Evolutionary conservation across 1,140 invertebrate genomes (phyloP).

Genomic region (Drosophila yakuba): DNA sequence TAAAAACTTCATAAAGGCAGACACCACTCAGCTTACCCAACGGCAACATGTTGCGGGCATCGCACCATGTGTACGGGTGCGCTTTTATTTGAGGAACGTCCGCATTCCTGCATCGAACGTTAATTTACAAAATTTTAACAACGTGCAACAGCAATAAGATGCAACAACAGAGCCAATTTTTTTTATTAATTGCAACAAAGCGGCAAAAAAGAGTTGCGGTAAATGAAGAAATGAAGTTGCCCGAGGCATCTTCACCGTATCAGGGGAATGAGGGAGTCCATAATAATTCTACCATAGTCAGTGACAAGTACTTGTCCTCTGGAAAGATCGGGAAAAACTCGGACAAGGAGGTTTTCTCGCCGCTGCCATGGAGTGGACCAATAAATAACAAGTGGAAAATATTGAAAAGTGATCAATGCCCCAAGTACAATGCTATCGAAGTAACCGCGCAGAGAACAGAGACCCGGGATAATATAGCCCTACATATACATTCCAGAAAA

Average conservation of each 20-base stretch:
- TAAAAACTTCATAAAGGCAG: slow-evolving; percentile 65
- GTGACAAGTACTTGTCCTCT: slow-evolving; percentile 73
- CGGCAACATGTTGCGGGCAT: slow-evolving; percentile 50
- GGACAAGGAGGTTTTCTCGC: slow-evolving; percentile 1
- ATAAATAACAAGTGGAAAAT: slow-evolving; percentile 75
- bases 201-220: slow-evolving; percentile 67
- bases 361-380: slow-evolving; percentile 39
- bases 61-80: slow-evolving; percentile 7
- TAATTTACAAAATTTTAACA: slow-evolving; percentile 81
- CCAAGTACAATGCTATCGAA: slow-evolving; percentile 39
- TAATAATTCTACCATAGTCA: slow-evolving; percentile 49
- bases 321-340: slow-evolving; percentile 11
- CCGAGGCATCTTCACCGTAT: slow-evolving; percentile 31
- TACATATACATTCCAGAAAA: too few relatives aligned
- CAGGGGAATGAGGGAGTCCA: slow-evolving; percentile 16
- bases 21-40: slow-evolving; percentile 32
- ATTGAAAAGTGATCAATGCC: slow-evolving; percentile 77
- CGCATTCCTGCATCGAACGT: slow-evolving; percentile 80
- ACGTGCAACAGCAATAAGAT: slow-evolving; percentile 54
- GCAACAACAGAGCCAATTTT: slow-evolving; percentile 68
- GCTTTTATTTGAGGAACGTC: slow-evolving; percentile 49
- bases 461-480: too few relatives aligned
- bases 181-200: slow-evolving; percentile 77
- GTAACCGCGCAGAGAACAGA: too few relatives aligned
- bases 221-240: slow-evolving; percentile 74